These are phyloP conservation scores for Paraplagusia blochii DNA, from an alignment of 2,113 vertebrate species.

Conservation along the genomic window DNA sequence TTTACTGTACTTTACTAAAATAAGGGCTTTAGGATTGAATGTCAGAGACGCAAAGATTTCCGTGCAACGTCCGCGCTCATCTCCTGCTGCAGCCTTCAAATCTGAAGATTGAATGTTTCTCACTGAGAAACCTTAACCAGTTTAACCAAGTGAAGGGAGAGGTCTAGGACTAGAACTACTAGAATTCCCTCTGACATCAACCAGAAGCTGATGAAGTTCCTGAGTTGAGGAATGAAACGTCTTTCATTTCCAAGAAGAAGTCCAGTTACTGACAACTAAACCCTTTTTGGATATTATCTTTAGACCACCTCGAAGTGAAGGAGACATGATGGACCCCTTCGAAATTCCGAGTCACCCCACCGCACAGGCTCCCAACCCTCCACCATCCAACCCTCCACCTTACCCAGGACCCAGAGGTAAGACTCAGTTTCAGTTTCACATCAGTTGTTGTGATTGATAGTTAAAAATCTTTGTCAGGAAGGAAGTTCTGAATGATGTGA, in stretches of 20 bases:
- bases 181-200: too few relatives aligned
- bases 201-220: too few relatives aligned
- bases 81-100: too few relatives aligned
- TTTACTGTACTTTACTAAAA: conserved; percentile 30
- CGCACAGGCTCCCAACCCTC: conserved; percentile 60
- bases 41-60: conserved; percentile 5
- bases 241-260: too few relatives aligned
- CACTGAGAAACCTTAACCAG: too few relatives aligned
- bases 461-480: background rate
- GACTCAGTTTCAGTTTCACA: background rate
- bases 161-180: too few relatives aligned
- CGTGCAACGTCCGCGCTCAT: background rate
- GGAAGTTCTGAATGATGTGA: background rate
- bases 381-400: conserved; percentile 65
- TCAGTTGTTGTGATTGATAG: background rate
- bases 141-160: too few relatives aligned
- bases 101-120: too few relatives aligned
- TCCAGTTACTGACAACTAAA: too few relatives aligned
- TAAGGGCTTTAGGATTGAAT: conserved; percentile 20
- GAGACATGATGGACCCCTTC: conserved; percentile 44
- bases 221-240: too few relatives aligned
- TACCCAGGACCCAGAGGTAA: conserved; percentile 68
- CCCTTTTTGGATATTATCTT: too few relatives aligned
- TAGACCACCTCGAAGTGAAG: conserved; percentile 37
- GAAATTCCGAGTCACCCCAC: conserved; percentile 60